Conservation (phyloP, 2,113 vertebrate genomes). For the Cheirogaleus medius region DNA sequence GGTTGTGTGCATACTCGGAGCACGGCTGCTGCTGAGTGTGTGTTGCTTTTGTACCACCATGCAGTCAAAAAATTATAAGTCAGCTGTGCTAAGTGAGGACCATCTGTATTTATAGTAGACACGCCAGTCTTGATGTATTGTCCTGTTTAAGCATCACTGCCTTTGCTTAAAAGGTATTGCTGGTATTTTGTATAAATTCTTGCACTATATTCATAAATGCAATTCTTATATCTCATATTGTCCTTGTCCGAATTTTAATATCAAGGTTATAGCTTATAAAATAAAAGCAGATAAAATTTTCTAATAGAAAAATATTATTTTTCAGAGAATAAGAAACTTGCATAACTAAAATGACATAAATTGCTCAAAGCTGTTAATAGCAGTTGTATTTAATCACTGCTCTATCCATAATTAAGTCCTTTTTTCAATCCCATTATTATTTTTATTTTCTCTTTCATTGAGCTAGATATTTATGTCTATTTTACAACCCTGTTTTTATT, state of each 20-base stretch:
- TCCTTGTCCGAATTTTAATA: neutral
- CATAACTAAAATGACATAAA: neutral
- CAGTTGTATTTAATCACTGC: no score
- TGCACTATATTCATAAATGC: neutral
- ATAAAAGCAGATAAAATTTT: neutral
- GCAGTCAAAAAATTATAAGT: no score
- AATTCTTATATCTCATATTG: neutral
- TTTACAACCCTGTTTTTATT: neutral
- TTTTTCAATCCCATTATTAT: neutral
- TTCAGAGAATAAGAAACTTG: neutral
- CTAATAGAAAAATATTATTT: neutral
- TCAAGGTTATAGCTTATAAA: neutral
- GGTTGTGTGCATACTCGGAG: no score
- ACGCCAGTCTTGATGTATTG: no score
- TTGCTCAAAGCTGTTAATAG: neutral
- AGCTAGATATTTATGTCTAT: neutral
- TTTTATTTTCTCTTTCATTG: neutral
- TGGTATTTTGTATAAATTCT: neutral
- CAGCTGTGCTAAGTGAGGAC: no score
- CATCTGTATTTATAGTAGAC: neutral
- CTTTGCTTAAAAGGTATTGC: neutral
- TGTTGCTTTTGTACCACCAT: no score
- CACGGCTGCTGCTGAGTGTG: no score
- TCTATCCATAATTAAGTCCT: neutral
- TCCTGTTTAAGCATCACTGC: neutral